Evolutionary conservation across 1,140 invertebrate species (phyloP).

Genomic region (Lepidurus arcticus): DNA sequence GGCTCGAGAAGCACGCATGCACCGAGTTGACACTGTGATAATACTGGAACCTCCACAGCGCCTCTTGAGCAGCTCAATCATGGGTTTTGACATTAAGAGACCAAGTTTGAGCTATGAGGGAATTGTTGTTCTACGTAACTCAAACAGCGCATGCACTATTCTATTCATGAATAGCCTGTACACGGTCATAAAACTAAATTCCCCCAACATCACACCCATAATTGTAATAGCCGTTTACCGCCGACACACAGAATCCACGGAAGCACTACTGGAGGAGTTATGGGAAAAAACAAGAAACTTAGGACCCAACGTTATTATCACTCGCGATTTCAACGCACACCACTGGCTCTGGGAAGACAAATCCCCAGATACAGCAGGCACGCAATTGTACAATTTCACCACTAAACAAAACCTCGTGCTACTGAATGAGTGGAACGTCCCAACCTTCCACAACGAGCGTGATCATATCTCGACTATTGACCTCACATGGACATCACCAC

Average conservation of each 20-base stretch:
- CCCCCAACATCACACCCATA: background rate
- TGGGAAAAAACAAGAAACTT: slow-evolving; percentile 1
- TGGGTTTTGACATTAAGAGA: background rate
- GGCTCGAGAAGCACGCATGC: background rate
- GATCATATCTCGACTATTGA: too few relatives aligned
- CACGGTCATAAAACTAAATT: background rate
- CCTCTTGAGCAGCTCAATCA: background rate
- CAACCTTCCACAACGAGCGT: too few relatives aligned
- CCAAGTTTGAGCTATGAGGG: background rate
- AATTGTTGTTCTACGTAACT: slow-evolving; percentile 1
- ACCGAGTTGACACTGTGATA: background rate
- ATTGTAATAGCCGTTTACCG: background rate
- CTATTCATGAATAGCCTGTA: background rate
- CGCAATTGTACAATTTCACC: background rate
- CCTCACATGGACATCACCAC: too few relatives aligned
- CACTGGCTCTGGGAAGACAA: background rate
- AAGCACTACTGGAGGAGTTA: background rate
- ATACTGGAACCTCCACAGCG: background rate
- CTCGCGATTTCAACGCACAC: too few relatives aligned
- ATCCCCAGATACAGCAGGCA: background rate
- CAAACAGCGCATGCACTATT: background rate
- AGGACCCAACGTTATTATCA: background rate
- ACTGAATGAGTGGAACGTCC: too few relatives aligned
- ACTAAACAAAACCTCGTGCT: too few relatives aligned
- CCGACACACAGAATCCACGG: slow-evolving; percentile 3